These are phyloP conservation scores for Vombatus ursinus DNA, from an alignment of 2,113 vertebrate genomes.

Conservation along the genomic window DNA sequence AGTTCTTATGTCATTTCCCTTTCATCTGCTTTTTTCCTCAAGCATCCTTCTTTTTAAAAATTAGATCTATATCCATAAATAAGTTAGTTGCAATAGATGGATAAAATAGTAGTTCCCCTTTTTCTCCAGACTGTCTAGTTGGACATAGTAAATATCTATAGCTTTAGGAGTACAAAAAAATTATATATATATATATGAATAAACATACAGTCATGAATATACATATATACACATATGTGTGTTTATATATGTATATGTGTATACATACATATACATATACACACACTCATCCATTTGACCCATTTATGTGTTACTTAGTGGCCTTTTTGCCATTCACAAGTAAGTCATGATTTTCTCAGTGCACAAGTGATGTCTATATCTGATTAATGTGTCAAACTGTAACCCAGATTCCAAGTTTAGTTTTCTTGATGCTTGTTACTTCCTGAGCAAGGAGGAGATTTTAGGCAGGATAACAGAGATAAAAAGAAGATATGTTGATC, in stretches of 20 bases:
- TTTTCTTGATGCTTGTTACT: conserved; percentile 11
- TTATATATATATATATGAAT: too few species aligned
- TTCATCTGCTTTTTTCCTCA: not conserved
- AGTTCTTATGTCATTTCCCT: not conserved
- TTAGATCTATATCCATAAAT: conserved; percentile 12
- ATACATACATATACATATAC: not conserved
- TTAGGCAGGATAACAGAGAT: not conserved
- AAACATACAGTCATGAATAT: too few species aligned
- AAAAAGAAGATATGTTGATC: conserved; percentile 33
- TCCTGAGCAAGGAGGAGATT: conserved; percentile 6
- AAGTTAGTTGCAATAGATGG: not conserved
- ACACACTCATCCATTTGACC: not conserved
- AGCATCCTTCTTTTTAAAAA: not conserved
- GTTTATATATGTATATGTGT: too few species aligned
- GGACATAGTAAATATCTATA: not conserved
- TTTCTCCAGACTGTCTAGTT: not conserved
- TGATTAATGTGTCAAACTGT: conserved; percentile 32
- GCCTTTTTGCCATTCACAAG: not conserved
- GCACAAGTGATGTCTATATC: not conserved
- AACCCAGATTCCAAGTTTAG: conserved; percentile 20
- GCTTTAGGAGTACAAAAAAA: not conserved
- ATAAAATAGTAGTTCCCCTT: conserved; percentile 5
- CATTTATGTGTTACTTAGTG: conserved; percentile 46
- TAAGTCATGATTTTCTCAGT: not conserved
- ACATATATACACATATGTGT: too few species aligned